phyloP scores from a whole-genome alignment of 2,797 vertebrate species.

The Pelobates cultripes region DNA sequence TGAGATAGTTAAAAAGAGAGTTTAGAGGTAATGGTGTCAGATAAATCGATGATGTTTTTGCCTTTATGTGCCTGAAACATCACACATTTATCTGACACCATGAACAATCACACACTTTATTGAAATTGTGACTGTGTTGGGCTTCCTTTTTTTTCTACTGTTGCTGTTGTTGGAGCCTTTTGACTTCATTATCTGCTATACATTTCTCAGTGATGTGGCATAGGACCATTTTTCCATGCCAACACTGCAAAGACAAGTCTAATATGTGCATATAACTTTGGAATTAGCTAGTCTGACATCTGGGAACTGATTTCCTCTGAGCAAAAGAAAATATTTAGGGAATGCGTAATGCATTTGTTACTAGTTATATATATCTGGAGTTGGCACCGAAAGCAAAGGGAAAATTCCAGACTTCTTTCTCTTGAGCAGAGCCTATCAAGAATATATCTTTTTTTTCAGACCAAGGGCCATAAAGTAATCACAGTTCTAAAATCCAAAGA shows the following conservation, averaged over 20 bases:
- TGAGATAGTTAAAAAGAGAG: too few relatives aligned
- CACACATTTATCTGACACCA: too few relatives aligned
- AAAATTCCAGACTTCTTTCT: conserved; percentile 27
- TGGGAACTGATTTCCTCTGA: conserved; percentile 20
- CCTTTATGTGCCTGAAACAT: too few relatives aligned
- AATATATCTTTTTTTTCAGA: conserved; percentile 9
- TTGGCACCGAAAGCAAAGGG: conserved; percentile 25
- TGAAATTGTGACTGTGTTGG: too few relatives aligned
- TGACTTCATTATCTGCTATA: too few relatives aligned
- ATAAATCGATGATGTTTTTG: too few relatives aligned
- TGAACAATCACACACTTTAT: too few relatives aligned
- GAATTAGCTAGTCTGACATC: neutral
- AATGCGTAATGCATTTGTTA: conserved; percentile 31
- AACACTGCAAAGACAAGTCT: neutral
- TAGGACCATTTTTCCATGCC: too few relatives aligned
- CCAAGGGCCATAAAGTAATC: conserved; percentile 13
- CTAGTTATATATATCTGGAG: conserved; percentile 37
- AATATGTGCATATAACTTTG: neutral
- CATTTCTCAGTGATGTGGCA: too few relatives aligned
- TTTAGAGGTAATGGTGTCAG: too few relatives aligned
- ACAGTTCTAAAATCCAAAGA: conserved; percentile 23
- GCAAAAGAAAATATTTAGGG: conserved; percentile 27
- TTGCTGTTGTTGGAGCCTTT: too few relatives aligned
- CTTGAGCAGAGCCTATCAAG: conserved; percentile 8
- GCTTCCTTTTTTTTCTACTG: too few relatives aligned